phyloP scores from a whole-genome alignment of 1,140 invertebrate species.

The Bicyclus anynana region DNA sequence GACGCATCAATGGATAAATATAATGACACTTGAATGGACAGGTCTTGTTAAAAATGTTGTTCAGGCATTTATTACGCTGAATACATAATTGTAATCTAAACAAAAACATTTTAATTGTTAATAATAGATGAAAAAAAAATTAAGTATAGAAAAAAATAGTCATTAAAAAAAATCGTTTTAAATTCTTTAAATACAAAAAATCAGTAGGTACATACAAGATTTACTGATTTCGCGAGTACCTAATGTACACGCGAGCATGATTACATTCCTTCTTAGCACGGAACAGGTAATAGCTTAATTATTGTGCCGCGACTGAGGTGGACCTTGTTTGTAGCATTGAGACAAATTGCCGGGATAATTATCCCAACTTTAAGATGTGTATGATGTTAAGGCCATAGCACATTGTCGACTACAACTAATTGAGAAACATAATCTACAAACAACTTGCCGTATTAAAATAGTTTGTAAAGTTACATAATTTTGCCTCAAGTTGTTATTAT shows the following conservation, averaged over 20 bases:
- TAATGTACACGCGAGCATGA: constrained; percentile 1
- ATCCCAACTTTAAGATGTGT: background rate
- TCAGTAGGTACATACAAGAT: background rate
- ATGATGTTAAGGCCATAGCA: background rate
- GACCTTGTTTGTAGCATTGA: constrained; percentile 16
- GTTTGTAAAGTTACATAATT: too few species aligned
- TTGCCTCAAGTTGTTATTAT: too few species aligned
- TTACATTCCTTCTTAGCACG: constrained; percentile 27
- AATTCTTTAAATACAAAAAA: background rate
- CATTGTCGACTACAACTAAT: background rate
- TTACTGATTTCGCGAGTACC: constrained; percentile 2
- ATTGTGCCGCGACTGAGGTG: constrained; percentile 6
- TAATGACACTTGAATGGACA: too few species aligned
- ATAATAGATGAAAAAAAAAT: too few species aligned
- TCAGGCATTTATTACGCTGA: too few species aligned
- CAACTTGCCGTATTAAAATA: too few species aligned
- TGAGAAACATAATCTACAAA: too few species aligned
- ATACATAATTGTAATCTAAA: too few species aligned
- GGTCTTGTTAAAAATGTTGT: too few species aligned
- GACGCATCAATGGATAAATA: too few species aligned
- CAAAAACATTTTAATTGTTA: too few species aligned
- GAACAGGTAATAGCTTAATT: constrained; percentile 29
- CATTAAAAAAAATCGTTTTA: too few species aligned
- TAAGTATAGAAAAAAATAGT: background rate
- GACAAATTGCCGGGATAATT: constrained; percentile 22